Evolutionary conservation across 1,140 invertebrate species (phyloP).

Genomic region (Callitettix versicolor): DNA sequence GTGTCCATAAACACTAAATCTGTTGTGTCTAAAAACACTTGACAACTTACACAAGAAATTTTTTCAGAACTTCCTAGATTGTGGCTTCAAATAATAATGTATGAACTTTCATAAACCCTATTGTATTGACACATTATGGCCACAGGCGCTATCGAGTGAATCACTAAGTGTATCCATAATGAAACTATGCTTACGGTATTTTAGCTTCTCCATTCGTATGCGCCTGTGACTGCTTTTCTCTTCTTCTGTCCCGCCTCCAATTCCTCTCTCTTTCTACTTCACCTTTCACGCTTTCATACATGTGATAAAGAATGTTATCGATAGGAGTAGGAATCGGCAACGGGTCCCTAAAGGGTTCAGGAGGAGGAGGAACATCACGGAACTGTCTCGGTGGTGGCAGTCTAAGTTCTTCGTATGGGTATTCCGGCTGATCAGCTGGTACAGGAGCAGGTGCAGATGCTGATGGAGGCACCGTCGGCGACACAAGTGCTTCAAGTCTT

Average conservation of each 20-base stretch:
- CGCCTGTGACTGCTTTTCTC: too few species aligned
- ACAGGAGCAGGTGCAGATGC: conserved; percentile 4
- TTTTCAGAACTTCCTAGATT: too few species aligned
- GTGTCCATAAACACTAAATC: too few species aligned
- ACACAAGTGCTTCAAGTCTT: conserved; percentile 43
- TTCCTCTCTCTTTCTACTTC: conserved; percentile 24
- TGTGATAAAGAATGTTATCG: conserved; percentile 68
- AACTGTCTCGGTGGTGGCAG: conserved; percentile 53
- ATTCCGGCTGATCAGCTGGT: too few species aligned
- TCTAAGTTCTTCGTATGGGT: conserved; percentile 61
- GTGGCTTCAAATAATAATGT: too few species aligned
- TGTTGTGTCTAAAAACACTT: too few species aligned
- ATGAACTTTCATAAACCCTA: too few species aligned
- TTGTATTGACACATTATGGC: too few species aligned
- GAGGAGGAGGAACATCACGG: conserved; percentile 32
- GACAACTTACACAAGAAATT: too few species aligned
- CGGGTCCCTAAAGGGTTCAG: conserved; percentile 56
- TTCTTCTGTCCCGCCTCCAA: not conserved
- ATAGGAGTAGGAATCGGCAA: conserved; percentile 39
- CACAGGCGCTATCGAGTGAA: too few species aligned
- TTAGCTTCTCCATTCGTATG: conserved; percentile 5
- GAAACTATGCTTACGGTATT: not conserved
- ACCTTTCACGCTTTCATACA: conserved; percentile 56
- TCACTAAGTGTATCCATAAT: too few species aligned
- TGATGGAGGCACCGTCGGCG: conserved; percentile 2